phyloP scores from a whole-genome alignment of 2,113 vertebrate species.

The Takifugu flavidus region DNA sequence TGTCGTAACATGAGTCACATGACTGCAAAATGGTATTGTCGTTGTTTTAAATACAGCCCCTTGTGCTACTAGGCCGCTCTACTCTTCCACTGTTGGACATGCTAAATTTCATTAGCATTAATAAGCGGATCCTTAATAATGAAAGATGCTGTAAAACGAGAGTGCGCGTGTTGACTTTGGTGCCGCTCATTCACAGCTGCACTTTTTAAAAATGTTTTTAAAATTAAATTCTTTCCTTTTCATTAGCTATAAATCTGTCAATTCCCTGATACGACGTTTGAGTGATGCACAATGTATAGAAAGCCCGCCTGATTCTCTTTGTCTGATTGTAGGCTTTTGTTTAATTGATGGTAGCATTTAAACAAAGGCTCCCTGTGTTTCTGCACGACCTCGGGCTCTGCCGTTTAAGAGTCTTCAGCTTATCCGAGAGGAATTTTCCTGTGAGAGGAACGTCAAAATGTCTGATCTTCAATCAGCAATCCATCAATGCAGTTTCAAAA shows the following conservation, averaged over 20 bases:
- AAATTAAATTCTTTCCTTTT: background rate
- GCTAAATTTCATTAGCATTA: too few species aligned
- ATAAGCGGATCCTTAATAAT: too few species aligned
- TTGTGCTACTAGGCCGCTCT: too few species aligned
- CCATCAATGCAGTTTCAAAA: background rate
- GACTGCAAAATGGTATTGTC: background rate
- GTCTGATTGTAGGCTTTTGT: background rate
- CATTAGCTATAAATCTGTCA: background rate
- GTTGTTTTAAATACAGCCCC: background rate
- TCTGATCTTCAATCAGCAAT: background rate
- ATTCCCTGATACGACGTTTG: background rate
- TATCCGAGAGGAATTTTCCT: background rate
- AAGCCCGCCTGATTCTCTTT: background rate
- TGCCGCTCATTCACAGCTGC: background rate
- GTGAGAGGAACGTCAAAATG: background rate
- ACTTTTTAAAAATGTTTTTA: background rate
- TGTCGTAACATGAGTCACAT: too few species aligned
- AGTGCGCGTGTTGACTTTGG: background rate
- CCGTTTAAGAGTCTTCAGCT: background rate
- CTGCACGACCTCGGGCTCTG: background rate
- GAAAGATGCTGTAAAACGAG: too few species aligned
- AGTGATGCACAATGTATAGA: background rate
- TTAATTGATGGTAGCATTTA: background rate
- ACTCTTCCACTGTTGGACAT: too few species aligned
- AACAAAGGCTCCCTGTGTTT: background rate